Base-by-base conservation (phyloP, 2,888 invertebrate genomes). In the Phasia obesa region DNA sequence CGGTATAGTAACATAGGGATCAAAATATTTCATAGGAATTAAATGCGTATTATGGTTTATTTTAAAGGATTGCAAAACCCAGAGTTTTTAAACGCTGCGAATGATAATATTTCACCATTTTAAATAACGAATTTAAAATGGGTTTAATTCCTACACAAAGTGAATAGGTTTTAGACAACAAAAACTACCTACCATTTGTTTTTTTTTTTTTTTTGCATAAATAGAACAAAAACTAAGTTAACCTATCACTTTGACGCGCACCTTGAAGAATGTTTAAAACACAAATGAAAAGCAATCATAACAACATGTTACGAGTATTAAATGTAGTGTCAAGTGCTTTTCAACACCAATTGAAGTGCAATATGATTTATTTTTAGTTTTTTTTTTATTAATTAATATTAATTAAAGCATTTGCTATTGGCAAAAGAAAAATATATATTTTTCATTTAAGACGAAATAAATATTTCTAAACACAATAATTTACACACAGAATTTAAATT, bases 341-440 rank as follows among this genome's bases (percentile, higher is more conserved):
- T 83, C 83, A 79, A 76, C 83, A 79, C 60, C 73, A 79, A 55
- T 79, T 79, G 59, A 67, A 67, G 78, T 71, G 71, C 71, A 65
- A 42, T 55, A 23, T 79, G 73, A 79, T 74, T 79, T 74, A 67
- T 67, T 67, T 70, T 59, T 25, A 51, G 19, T 55, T 67, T 67
- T 59, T 60, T 69, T 60, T 53, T 57, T 60, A 62, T 71, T 79
- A 79, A 83, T 83, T 79, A 79, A 83, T 79, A 60, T 83, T 67
- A 83, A 83, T 83, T 79, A 83, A 78, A 75, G 83, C 59, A 51
- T 65, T 70, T 57, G 27, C 15, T 62, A 57, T 25, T 35, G 17
- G 47, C 23, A 64, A 19, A 44, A 31, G 38, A 57, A 35, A 51
- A 13, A 25, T 1, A 2, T 5, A 0, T 25, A 13, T 47, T 23